These are phyloP conservation scores for Dasysyrphus tricinctus DNA, from an alignment of 2,888 invertebrate species.

Conservation along the genomic window DNA sequence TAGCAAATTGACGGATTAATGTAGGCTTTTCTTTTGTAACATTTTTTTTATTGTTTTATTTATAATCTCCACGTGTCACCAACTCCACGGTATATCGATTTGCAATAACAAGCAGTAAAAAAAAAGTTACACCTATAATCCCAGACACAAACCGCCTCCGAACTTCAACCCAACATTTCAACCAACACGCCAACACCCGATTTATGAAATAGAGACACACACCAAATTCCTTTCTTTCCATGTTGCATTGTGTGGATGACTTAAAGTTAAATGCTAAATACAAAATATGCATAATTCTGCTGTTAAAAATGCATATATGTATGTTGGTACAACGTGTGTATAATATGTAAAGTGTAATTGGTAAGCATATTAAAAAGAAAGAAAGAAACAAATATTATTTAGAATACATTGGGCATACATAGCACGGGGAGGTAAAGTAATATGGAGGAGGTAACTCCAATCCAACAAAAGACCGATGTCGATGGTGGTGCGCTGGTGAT, in stretches of 20 bases:
- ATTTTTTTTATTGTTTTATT: slow-evolving; percentile 7
- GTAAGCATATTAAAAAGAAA: slow-evolving; percentile 50
- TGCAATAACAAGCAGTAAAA: neutral
- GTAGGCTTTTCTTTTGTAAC: slow-evolving; percentile 6
- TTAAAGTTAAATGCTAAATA: slow-evolving; percentile 14
- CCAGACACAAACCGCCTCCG: slow-evolving; percentile 66
- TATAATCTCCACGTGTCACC: slow-evolving; percentile 58
- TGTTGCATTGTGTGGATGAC: slow-evolving; percentile 1
- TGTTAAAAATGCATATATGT: too few relatives aligned
- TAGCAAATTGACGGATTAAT: slow-evolving; percentile 50
- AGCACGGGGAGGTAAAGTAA: slow-evolving; percentile 14
- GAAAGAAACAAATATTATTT: slow-evolving; percentile 30
- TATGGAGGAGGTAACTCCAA: neutral
- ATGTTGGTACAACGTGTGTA: too few relatives aligned
- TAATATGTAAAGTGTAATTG: slow-evolving; percentile 25
- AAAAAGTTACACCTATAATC: slow-evolving; percentile 31
- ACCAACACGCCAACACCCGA: slow-evolving; percentile 50
- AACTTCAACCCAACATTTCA: slow-evolving; percentile 15
- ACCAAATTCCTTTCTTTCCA: slow-evolving; percentile 36
- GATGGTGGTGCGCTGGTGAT: neutral
- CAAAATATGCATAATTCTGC: slow-evolving; percentile 21
- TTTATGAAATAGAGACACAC: slow-evolving; percentile 21
- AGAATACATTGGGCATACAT: slow-evolving; percentile 24
- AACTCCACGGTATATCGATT: slow-evolving; percentile 11
- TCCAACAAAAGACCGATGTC: neutral